Evolutionary conservation across 2,888 invertebrate species (phyloP).

Genomic region (Brenthis ino): DNA sequence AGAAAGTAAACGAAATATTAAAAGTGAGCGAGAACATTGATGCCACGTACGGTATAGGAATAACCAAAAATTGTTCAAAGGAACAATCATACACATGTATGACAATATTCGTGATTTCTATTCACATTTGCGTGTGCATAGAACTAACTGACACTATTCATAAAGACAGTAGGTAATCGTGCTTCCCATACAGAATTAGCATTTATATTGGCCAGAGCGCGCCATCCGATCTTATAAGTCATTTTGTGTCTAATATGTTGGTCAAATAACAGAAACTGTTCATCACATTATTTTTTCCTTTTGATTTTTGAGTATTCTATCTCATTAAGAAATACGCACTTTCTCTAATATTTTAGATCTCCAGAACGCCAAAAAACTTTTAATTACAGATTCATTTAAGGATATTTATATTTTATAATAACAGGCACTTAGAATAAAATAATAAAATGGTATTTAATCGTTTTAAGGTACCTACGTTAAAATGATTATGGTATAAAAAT

Average conservation of each 20-base stretch:
- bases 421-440: too few species aligned
- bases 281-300: neutral
- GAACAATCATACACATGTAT: neutral
- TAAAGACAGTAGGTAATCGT: conserved; percentile 34
- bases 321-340: too few species aligned
- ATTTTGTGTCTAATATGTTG: conserved; percentile 41
- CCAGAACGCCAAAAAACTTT: too few species aligned
- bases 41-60: neutral
- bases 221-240: conserved; percentile 49
- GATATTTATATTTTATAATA: too few species aligned
- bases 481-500: too few species aligned
- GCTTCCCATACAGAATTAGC: conserved; percentile 59
- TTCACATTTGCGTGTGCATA: conserved; percentile 15
- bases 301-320: neutral
- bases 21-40: too few species aligned
- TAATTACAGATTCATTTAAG: too few species aligned
- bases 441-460: too few species aligned
- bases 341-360: too few species aligned
- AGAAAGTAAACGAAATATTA: too few species aligned
- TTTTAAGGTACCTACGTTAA: too few species aligned
- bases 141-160: conserved; percentile 30
- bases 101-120: conserved; percentile 14
- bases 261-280: conserved; percentile 2
- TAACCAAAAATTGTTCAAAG: neutral
- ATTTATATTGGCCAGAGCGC: conserved; percentile 68